Percentiles rank a stretch among this genome's conserved stretches.
Evolutionary conservation across 30 jellyfish, hydroid and myxozoan species (phyloP).

Genomic region (Hydractinia echinata): DNA sequence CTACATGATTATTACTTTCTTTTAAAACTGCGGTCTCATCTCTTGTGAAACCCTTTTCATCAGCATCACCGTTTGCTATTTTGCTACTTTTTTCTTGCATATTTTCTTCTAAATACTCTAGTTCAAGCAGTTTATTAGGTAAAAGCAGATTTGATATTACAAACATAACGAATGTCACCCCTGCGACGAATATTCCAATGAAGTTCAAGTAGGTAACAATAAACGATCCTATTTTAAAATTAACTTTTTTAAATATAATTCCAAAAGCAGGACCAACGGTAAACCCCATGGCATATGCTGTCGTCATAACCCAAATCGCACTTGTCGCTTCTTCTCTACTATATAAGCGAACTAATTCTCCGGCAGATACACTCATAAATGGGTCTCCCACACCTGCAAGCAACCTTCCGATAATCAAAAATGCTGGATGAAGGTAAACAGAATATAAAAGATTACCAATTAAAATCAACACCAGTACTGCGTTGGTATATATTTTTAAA

Average conservation of each 20-base stretch:
- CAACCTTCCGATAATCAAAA: slow-evolving; percentile 15
- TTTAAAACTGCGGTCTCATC: too few species aligned
- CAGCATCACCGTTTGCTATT: too few species aligned
- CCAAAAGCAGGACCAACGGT: slow-evolving; percentile 25
- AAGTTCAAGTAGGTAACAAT: background rate
- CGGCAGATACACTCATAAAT: slow-evolving; percentile 5
- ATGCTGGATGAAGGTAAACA: background rate
- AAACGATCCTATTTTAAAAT: slow-evolving; percentile 15
- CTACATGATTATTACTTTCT: too few species aligned
- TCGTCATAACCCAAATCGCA: slow-evolving; percentile 11
- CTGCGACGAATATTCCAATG: slow-evolving; percentile 7
- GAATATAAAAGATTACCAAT: slow-evolving; percentile 26
- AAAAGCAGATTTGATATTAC: background rate
- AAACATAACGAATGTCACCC: background rate
- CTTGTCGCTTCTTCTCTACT: slow-evolving; percentile 5
- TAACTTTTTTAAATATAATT: background rate
- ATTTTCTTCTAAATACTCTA: background rate
- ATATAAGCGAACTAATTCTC: slow-evolving; percentile 18
- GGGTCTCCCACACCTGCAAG: slow-evolving; percentile 28
- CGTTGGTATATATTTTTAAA: background rate
- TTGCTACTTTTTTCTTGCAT: too few species aligned
- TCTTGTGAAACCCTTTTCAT: too few species aligned
- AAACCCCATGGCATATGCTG: slow-evolving; percentile 15
- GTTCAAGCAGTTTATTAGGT: background rate
- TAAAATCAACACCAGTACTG: background rate